Percentiles rank a stretch among this genome's conserved stretches.
phyloP scores from a whole-genome alignment of 2,113 vertebrate genomes.

The Chaetops frenatus region DNA sequence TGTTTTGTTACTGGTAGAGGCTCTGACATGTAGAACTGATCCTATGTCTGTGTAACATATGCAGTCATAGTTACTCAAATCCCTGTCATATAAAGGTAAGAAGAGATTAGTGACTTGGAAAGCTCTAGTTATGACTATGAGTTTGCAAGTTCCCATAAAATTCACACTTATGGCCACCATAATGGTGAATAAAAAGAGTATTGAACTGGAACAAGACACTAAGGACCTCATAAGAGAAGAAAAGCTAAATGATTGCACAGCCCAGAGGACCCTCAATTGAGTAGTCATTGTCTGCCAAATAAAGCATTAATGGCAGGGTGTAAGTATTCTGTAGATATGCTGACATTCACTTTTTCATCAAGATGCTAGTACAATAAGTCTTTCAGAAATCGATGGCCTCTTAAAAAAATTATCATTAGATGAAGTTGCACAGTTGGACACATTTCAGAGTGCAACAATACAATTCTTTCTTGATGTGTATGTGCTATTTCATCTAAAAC shows the following conservation, averaged over 20 bases:
- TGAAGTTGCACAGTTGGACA: constrained; percentile 83
- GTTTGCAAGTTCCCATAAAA: constrained; percentile 82
- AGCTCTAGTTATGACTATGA: constrained; percentile 70
- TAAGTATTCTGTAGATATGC: constrained; percentile 81
- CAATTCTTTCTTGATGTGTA: constrained; percentile 80
- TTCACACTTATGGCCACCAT: constrained; percentile 77
- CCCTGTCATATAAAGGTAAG: constrained; percentile 63
- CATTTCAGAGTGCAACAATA: constrained; percentile 84
- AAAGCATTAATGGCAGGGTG: constrained; percentile 81
- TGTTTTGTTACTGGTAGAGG: background rate
- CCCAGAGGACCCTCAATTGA: constrained; percentile 78
- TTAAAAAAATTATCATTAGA: constrained; percentile 84
- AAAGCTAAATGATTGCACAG: constrained; percentile 81
- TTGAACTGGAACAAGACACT: constrained; percentile 84
- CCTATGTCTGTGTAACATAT: background rate
- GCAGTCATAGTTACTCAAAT: constrained; percentile 49
- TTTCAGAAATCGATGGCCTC: constrained; percentile 80
- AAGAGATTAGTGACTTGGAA: constrained; percentile 74
- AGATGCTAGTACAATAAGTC: constrained; percentile 79
- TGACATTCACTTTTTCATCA: constrained; percentile 81
- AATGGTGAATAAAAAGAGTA: constrained; percentile 82
- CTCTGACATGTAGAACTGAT: background rate
- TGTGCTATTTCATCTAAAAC: constrained; percentile 79
- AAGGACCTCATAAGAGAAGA: constrained; percentile 80
- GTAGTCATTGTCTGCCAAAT: constrained; percentile 83